Conservation (phyloP, 2,797 vertebrate species). For the Phoebastria nigripes region DNA sequence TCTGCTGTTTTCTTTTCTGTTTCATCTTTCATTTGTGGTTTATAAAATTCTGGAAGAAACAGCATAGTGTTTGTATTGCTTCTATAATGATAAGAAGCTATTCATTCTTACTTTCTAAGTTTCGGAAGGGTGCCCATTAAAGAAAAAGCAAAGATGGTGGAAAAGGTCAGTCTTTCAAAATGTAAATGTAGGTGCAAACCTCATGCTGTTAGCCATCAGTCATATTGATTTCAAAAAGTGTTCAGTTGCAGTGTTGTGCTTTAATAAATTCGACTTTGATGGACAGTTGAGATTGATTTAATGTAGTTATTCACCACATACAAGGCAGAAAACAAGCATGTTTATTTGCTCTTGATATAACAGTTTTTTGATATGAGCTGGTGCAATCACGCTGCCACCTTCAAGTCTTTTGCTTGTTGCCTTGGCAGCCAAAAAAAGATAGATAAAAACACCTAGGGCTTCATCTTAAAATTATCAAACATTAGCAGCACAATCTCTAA, state of each 20-base stretch:
- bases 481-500: not conserved
- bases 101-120: not conserved
- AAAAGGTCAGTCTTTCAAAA: conserved; percentile 56
- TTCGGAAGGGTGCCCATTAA: not conserved
- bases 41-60: not conserved
- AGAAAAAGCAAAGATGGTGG: conserved; percentile 28
- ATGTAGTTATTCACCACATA: not conserved
- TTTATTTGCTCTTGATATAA: conserved; percentile 17
- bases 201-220: conserved; percentile 12
- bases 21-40: not conserved
- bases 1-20: not conserved
- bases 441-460: not conserved
- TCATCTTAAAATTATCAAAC: not conserved
- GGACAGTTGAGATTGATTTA: conserved; percentile 41
- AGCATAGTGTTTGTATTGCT: not conserved
- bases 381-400: not conserved
- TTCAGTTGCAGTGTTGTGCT: not conserved
- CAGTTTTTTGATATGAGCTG: not conserved
- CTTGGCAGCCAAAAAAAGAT: not conserved
- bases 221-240: conserved; percentile 23
- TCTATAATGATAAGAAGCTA: not conserved
- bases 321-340: not conserved
- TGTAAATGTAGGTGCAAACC: not conserved
- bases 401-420: not conserved
- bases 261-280: conserved; percentile 51